Evolutionary conservation across 2,797 vertebrate genomes (phyloP), one percentile per base, ranked within the genome.

Genomic region (Bovichtus variegatus): DNA sequence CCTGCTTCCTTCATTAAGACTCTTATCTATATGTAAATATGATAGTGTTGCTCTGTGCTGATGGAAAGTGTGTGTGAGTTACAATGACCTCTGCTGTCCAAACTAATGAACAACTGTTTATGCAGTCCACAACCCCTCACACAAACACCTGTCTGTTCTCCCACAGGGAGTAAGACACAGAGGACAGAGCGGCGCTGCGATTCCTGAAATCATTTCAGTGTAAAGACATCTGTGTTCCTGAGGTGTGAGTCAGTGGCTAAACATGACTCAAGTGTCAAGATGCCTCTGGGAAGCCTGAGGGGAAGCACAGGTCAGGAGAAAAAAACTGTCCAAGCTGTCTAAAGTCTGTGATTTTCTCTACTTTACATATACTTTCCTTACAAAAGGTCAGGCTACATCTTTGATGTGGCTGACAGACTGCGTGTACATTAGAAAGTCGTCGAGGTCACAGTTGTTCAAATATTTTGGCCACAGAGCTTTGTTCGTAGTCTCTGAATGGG

Each of bases 21-120:
- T 71, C 78, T 73, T 70, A 80, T 83, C 76, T 82, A 59, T 71
- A 89, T 87, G 83, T 74, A 88, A 91, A 91, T 88, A 76, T 64
- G 40, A 69, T 9, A 4, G 47, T 21, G 25, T 59, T 27, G 31
- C 61, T 64, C 0, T 0, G 38, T 13, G 54, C 64, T 57, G 57
- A 57, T 73, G 62, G 67, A 62, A 49, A 59, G 59, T 27, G 69
- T 50, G 61, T 23, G 59, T 38, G 68, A 76, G 84, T 36, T 72
- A 71, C 74, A 78, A 75, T 92, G 89, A 93, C 91, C 93, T 92
- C 86, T 89, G 81, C 86, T 90, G 92, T 91, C 93, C 74, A 82
- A 80, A 78, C 53, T 86, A 90, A 92, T 91, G 87, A 90, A 83
- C 78, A 82, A 59, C 72, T 89, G 85, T 86, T 89, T 89, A 90